Conservation (phyloP, 1,140 invertebrate species). For the Neodiprion lecontei region DNA sequence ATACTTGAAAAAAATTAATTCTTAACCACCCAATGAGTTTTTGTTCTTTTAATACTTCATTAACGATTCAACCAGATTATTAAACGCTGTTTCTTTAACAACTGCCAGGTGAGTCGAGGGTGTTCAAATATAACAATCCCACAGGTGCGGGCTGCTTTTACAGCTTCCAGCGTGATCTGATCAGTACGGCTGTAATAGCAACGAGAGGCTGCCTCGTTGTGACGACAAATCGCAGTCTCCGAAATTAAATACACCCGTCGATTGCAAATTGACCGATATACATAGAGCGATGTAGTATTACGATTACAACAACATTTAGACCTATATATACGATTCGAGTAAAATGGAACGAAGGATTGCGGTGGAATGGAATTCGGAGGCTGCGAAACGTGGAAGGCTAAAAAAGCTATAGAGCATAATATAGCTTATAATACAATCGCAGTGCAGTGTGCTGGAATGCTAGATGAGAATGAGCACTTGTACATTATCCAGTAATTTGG, state of each 20-base stretch:
- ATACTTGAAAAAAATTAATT: not conserved
- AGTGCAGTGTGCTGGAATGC: conserved; percentile 6
- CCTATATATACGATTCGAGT: too few species aligned
- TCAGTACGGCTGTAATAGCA: not conserved
- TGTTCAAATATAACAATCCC: conserved; percentile 43
- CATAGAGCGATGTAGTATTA: too few species aligned
- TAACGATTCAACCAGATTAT: too few species aligned
- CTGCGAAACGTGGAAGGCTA: not conserved
- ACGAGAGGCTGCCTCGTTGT: too few species aligned
- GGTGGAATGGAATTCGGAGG: too few species aligned
- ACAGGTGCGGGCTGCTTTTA: conserved; percentile 54
- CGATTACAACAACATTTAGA: too few species aligned
- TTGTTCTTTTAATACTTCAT: too few species aligned
- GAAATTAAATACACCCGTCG: too few species aligned
- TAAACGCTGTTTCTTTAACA: conserved; percentile 23
- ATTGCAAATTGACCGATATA: too few species aligned
- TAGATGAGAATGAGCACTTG: conserved; percentile 6
- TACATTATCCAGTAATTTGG: not conserved
- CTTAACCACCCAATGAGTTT: not conserved
- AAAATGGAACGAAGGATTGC: too few species aligned
- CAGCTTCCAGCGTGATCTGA: conserved; percentile 38
- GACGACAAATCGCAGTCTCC: too few species aligned
- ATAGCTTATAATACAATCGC: not conserved
- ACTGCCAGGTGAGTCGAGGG: conserved; percentile 47
- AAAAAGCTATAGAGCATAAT: not conserved